phyloP scores from a whole-genome alignment of 2,113 vertebrate species.

The Pica pica region DNA sequence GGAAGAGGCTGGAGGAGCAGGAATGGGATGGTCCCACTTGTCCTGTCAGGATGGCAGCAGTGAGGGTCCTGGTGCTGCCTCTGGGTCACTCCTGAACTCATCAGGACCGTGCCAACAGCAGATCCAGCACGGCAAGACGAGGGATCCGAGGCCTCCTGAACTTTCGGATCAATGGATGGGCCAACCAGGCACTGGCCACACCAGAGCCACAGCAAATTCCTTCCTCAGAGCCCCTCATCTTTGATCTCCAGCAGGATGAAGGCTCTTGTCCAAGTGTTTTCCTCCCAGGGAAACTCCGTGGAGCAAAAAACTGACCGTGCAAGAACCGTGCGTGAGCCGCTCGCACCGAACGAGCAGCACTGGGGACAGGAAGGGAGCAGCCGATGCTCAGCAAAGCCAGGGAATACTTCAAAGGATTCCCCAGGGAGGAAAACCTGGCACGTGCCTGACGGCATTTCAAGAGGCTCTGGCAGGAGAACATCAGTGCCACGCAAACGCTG shows the following conservation, averaged over 20 bases:
- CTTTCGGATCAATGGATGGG: rapidly evolving
- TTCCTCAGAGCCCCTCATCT: background rate
- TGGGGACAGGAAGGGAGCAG: background rate
- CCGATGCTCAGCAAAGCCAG: background rate
- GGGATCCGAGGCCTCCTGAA: background rate
- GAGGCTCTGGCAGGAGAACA: background rate
- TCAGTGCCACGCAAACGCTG: background rate
- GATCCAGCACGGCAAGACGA: background rate
- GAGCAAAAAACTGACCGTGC: rapidly evolving
- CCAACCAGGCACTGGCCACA: rapidly evolving
- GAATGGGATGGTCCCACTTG: background rate
- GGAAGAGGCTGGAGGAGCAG: background rate
- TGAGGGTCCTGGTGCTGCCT: background rate
- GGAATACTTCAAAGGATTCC: background rate
- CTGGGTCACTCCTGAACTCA: background rate
- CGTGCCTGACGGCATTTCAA: background rate
- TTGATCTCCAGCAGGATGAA: background rate
- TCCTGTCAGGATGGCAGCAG: rapidly evolving
- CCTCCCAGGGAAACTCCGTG: background rate
- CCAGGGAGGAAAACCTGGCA: background rate
- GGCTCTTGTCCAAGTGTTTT: background rate
- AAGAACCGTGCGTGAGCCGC: rapidly evolving
- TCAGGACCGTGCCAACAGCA: background rate
- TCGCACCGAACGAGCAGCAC: rapidly evolving
- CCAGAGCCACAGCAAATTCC: background rate